Percentiles rank a stretch among this genome's conserved stretches.
Conservation (phyloP, 2,888 invertebrate species). For the Xylota segnis region DNA sequence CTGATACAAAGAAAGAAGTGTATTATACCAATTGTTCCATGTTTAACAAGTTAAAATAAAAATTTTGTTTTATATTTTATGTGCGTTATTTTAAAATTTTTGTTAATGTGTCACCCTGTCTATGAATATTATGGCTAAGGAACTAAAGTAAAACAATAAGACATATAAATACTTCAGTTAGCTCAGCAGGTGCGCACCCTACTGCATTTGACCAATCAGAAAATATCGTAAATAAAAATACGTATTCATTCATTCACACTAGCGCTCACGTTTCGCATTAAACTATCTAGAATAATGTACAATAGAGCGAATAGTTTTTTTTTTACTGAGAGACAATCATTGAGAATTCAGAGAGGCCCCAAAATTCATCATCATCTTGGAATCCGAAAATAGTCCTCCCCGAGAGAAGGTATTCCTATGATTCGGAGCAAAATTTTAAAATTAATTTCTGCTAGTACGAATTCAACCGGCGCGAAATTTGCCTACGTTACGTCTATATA, state of each 20-base stretch:
- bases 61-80: too few species aligned
- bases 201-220: slow-evolving; percentile 25
- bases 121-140: background rate
- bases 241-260: slow-evolving; percentile 52
- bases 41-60: too few species aligned
- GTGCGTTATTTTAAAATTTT: background rate
- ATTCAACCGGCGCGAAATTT: slow-evolving; percentile 74
- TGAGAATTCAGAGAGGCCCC: slow-evolving; percentile 24
- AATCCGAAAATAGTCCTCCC: slow-evolving; percentile 73
- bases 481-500: slow-evolving; percentile 30
- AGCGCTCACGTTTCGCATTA: slow-evolving; percentile 29
- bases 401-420: slow-evolving; percentile 49
- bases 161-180: slow-evolving; percentile 26
- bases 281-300: slow-evolving; percentile 16
- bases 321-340: slow-evolving; percentile 36
- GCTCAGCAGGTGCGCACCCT: slow-evolving; percentile 31
- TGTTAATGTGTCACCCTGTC: slow-evolving; percentile 10
- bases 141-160: slow-evolving; percentile 8
- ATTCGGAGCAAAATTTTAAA: slow-evolving; percentile 59
- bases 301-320: background rate
- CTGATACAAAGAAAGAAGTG: too few species aligned
- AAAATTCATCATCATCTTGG: slow-evolving; percentile 52
- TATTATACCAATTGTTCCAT: too few species aligned
- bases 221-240: slow-evolving; percentile 25
- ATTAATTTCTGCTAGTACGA: slow-evolving; percentile 67